Evolutionary conservation across 1,140 invertebrate genomes (phyloP).

Genomic region (Maconellicoccus hirsutus): DNA sequence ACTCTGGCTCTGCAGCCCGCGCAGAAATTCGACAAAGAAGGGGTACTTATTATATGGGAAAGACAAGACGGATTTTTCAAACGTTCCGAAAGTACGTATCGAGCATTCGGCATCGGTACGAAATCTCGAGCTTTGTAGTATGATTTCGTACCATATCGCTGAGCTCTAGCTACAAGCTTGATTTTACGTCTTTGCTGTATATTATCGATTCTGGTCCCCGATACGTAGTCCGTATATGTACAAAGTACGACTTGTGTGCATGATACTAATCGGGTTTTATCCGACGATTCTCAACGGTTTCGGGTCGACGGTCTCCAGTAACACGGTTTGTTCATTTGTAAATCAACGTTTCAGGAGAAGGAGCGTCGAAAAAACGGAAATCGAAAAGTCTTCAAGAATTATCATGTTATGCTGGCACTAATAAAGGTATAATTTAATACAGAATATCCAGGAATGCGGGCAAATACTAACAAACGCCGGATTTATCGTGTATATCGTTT

Average conservation of each 20-base stretch:
- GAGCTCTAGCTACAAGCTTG: neutral
- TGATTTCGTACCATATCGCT: neutral
- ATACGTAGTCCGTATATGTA: neutral
- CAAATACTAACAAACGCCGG: neutral
- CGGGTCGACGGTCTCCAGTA: neutral
- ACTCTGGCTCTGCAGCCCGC: conserved; percentile 72
- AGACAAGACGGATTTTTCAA: conserved; percentile 84
- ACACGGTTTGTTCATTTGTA: conserved; percentile 28
- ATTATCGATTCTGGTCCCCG: neutral
- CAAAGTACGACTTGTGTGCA: neutral
- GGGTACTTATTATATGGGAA: conserved; percentile 71
- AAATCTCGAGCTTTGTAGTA: neutral
- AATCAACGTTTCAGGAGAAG: conserved; percentile 46
- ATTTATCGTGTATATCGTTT: neutral
- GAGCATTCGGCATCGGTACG: neutral
- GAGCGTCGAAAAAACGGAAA: conserved; percentile 44
- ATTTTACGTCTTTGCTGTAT: neutral
- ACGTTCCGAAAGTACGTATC: conserved; percentile 64
- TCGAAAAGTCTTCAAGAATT: conserved; percentile 52
- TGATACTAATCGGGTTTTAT: neutral
- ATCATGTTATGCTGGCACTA: conserved; percentile 54
- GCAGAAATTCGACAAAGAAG: conserved; percentile 85
- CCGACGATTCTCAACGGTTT: neutral
- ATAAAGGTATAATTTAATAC: conserved; percentile 45
- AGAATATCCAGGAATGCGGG: conserved; percentile 5